Evolutionary conservation across 1,140 invertebrate genomes (phyloP).

Genomic region (Arctopsyche grandis): DNA sequence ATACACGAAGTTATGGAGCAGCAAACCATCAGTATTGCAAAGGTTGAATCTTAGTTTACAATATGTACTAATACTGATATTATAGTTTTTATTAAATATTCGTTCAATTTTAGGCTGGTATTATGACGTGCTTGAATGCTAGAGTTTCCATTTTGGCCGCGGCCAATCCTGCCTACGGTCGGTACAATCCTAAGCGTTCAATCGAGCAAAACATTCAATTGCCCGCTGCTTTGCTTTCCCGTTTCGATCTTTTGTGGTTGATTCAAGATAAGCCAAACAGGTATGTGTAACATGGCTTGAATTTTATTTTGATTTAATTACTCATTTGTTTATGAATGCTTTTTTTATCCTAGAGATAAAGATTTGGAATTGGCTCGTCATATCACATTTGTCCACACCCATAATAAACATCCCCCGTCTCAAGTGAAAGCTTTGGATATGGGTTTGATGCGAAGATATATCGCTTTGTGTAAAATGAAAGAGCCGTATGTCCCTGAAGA

Average conservation of each 20-base stretch:
- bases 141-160: conserved; percentile 97
- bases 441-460: conserved; percentile 94
- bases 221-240: conserved; percentile 96
- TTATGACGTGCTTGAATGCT: conserved; percentile 97
- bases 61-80: conserved; percentile 21
- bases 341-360: conserved; percentile 73
- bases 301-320: not conserved
- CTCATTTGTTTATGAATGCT: not conserved
- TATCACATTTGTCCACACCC: conserved; percentile 97
- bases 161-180: conserved; percentile 98
- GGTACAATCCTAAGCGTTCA: conserved; percentile 95
- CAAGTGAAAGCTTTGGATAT: conserved; percentile 86
- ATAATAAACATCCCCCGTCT: conserved; percentile 86
- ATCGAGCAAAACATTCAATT: conserved; percentile 98
- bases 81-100: conserved; percentile 18
- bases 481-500: conserved; percentile 86
- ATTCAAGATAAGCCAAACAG: conserved; percentile 95
- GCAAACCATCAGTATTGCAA: conserved; percentile 99
- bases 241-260: conserved; percentile 98
- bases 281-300: conserved; percentile 51
- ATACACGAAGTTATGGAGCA: conserved; percentile 99
- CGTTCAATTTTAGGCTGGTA: conserved; percentile 80
- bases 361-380: conserved; percentile 95
- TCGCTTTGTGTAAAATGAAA: conserved; percentile 90
- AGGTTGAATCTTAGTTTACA: conserved; percentile 67